phyloP scores from a whole-genome alignment of 2,888 invertebrate species.

The Cosmia trapezina region DNA sequence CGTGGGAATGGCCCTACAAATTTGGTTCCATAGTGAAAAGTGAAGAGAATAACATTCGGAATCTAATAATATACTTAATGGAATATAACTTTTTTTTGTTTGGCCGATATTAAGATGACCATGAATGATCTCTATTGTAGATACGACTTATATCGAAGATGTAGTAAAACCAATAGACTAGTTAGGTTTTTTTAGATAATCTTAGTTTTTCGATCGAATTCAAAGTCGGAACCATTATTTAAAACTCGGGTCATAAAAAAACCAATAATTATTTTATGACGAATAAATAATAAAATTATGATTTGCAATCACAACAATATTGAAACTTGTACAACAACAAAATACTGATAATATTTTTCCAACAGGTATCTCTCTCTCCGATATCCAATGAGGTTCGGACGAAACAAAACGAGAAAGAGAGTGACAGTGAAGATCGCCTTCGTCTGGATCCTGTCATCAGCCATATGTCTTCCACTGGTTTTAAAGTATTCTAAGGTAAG shows the following conservation, averaged over 20 bases:
- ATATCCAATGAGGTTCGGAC: constrained; percentile 97
- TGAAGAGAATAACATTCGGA: too few species aligned
- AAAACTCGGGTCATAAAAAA: neutral
- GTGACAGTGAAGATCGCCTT: constrained; percentile 97
- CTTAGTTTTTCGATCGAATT: neutral
- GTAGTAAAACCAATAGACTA: neutral
- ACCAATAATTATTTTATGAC: too few species aligned
- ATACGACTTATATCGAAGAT: neutral
- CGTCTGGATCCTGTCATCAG: constrained; percentile 98
- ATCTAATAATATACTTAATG: too few species aligned
- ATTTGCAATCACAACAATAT: neutral
- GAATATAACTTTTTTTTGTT: too few species aligned
- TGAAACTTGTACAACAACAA: neutral
- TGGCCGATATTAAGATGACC: too few species aligned
- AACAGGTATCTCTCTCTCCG: constrained; percentile 95
- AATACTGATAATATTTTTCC: neutral
- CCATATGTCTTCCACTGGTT: constrained; percentile 97
- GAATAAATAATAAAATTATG: neutral
- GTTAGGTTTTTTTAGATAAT: neutral
- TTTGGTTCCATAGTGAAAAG: too few species aligned
- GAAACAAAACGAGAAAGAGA: constrained; percentile 96
- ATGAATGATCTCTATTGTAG: too few species aligned
- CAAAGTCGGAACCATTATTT: neutral
- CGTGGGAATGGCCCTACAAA: too few species aligned
- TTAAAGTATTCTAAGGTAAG: constrained; percentile 96